Base-by-base conservation (phyloP, 1,140 invertebrate genomes). In the Solenopsis invicta region DNA sequence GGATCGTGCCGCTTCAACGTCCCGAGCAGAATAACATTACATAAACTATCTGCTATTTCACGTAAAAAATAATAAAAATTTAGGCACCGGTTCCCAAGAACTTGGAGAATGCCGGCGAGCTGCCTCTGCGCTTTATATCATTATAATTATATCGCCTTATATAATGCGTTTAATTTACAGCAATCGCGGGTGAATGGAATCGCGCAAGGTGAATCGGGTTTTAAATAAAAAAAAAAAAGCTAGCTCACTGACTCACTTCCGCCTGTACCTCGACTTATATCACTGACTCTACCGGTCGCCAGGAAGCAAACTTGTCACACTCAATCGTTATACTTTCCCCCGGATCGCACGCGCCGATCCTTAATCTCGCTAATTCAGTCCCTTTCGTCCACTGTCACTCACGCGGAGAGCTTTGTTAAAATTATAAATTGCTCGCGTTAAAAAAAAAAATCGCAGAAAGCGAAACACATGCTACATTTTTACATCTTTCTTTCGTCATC, bases 201-300 rank as follows among this genome's bases (percentile, higher is more conserved):
- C 52, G 54, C 41, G 69, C 52, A 37, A 75, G 45, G 69, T 84
- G 24, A 48, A 41, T 75, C 54, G 24, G 4, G 56, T 48, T 74
- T 24, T 13, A 37, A 61, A 21, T 29, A 12, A 56, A 12, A 54
- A 62, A n/a, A 12, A 56, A 12, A 74, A 41, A 81, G 61, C 29
- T 29, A 78, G 24, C 45, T 62, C 54, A 67, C 48, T 66, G 80
- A 82, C 80, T 74, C 67, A 72, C n/a, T 75, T 84, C 69, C 69
- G 80, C 54, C 54, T 48, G 50, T 45, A 59, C 13, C 21, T 48
- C 48, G 64, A n/a, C 64, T 71, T 71, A 52, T 71, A 41, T 37
- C 41, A 81, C 21, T 71, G 54, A 37, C 29, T 84, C 24, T 50
- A 48, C 48, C 29, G 16, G 12, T 72, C n/a, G 67, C 69, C 67